Percentiles rank a stretch among this genome's conserved stretches.
phyloP scores from a whole-genome alignment of 2,113 vertebrate genomes.

The Chloroceryle aenea region DNA sequence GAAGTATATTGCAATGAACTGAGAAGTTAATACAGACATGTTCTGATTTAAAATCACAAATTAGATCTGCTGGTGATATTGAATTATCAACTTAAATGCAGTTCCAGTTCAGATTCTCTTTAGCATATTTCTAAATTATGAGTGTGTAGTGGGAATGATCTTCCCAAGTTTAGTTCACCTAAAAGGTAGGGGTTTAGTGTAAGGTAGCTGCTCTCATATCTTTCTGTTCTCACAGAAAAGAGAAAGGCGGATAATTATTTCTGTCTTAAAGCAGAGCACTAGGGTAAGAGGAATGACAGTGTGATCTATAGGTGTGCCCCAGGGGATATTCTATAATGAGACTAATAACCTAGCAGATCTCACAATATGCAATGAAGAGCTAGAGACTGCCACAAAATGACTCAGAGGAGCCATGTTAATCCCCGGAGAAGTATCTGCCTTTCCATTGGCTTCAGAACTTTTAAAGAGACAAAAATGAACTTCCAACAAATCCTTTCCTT shows the following conservation, averaged over 20 bases:
- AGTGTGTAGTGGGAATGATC: not conserved
- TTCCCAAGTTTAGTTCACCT: not conserved
- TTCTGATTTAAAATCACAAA: not conserved
- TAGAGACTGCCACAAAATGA: not conserved
- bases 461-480: not conserved
- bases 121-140: not conserved
- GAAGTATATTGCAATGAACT: not conserved
- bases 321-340: conserved; percentile 21
- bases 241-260: conserved; percentile 1
- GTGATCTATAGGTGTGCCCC: conserved; percentile 17
- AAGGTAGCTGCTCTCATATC: not conserved
- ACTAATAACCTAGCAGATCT: not conserved
- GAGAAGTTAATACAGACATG: not conserved
- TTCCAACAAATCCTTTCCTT: not conserved
- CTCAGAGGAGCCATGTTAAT: not conserved
- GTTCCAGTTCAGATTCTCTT: not conserved
- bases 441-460: not conserved
- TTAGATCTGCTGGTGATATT: not conserved
- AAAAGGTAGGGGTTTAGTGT: not conserved
- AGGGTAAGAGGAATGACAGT: conserved; percentile 4
- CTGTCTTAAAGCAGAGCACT: conserved; percentile 10
- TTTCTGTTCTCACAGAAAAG: not conserved
- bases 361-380: not conserved
- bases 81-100: conserved; percentile 12
- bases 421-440: not conserved